phyloP scores from a whole-genome alignment of 2,797 vertebrate species.

The Lerista edwardsae region DNA sequence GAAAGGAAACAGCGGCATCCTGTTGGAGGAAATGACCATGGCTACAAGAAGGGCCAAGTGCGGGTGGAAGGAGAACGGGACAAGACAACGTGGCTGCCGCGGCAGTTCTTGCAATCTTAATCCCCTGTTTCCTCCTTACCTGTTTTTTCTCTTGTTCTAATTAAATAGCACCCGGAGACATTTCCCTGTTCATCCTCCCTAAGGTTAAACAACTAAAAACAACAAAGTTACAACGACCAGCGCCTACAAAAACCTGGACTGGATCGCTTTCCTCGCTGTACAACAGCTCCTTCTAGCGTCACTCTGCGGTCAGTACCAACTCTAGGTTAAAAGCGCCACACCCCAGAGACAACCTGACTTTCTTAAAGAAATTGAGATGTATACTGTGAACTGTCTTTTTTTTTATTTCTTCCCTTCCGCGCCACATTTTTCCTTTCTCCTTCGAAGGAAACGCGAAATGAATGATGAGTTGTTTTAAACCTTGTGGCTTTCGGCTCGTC shows the following conservation, averaged over 20 bases:
- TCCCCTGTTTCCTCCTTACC: too few species aligned
- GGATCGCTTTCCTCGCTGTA: neutral
- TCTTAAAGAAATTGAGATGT: neutral
- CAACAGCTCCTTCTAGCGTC: neutral
- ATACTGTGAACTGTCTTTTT: too few species aligned
- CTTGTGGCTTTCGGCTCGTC: conserved; percentile 1
- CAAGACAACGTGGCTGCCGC: neutral
- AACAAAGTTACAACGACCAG: neutral
- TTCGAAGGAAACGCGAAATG: neutral
- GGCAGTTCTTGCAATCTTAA: neutral
- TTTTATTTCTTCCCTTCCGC: neutral
- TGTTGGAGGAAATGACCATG: neutral
- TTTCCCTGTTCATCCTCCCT: conserved; percentile 19
- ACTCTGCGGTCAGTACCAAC: neutral
- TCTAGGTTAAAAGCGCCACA: neutral
- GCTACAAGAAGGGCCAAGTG: neutral
- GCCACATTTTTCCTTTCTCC: neutral
- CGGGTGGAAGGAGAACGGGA: neutral
- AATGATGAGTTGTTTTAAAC: conserved; percentile 6
- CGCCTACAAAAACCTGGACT: neutral
- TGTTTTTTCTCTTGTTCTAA: neutral
- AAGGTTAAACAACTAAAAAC: neutral
- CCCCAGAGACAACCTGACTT: neutral
- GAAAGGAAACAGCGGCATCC: neutral
- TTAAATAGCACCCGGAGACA: conserved; percentile 33